Percentiles rank a stretch among this genome's conserved stretches.
phyloP scores from a whole-genome alignment of 2,888 invertebrate species.

The Linnaemya tessellans region DNA sequence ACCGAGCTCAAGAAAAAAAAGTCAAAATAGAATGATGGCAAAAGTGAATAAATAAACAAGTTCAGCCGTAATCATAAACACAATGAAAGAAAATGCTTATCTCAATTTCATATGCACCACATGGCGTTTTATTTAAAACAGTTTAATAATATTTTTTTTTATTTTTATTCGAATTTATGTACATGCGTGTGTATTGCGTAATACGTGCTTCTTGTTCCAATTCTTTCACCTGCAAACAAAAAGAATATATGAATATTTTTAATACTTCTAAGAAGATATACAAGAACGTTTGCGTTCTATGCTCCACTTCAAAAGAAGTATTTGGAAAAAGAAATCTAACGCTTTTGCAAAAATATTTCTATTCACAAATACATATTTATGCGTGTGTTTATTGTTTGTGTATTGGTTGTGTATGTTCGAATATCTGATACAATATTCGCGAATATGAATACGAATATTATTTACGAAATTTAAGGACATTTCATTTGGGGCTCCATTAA shows the following conservation, averaged over 20 bases:
- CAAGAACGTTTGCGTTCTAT: neutral
- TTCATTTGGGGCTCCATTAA: too few species aligned
- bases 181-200: slow-evolving; percentile 18
- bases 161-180: neutral
- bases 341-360: slow-evolving; percentile 27
- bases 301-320: slow-evolving; percentile 13
- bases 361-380: neutral
- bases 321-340: neutral
- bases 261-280: neutral
- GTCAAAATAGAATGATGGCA: neutral
- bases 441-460: too few species aligned
- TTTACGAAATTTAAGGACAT: too few species aligned
- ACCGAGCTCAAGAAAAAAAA: neutral
- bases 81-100: slow-evolving; percentile 32
- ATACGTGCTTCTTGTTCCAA: slow-evolving; percentile 30
- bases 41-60: slow-evolving; percentile 3
- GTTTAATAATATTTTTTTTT: slow-evolving; percentile 34
- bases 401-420: neutral
- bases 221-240: slow-evolving; percentile 8
- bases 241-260: neutral
- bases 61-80: slow-evolving; percentile 16
- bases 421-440: too few species aligned
- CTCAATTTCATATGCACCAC: slow-evolving; percentile 16
- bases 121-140: slow-evolving; percentile 38
- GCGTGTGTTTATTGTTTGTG: neutral